phyloP scores from a whole-genome alignment of 2,113 vertebrate species.

The Xiphophorus couchianus region DNA sequence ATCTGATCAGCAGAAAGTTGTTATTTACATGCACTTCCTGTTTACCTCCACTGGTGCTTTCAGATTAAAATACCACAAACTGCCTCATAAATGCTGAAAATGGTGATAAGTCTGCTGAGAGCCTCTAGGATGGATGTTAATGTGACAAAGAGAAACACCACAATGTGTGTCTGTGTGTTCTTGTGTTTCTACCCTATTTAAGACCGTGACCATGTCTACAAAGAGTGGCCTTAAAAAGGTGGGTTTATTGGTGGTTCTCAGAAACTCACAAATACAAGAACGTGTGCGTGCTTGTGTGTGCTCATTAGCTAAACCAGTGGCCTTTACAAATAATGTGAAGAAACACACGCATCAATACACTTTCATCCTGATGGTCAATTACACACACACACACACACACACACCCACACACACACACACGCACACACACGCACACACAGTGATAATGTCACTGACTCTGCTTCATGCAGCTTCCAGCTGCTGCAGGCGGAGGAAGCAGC shows the following conservation, averaged over 20 bases:
- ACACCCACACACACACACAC: no score
- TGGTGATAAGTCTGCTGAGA: neutral
- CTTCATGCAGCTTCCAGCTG: constrained; percentile 23
- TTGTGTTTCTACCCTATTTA: no score
- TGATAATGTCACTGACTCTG: constrained; percentile 19
- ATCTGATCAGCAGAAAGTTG: neutral
- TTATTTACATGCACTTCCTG: neutral
- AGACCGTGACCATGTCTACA: no score
- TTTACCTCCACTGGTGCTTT: neutral
- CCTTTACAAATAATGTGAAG: constrained; percentile 43
- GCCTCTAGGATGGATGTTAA: neutral
- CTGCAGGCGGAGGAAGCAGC: neutral
- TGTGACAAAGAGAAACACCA: neutral
- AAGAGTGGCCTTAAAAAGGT: no score
- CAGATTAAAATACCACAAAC: neutral
- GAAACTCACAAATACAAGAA: no score
- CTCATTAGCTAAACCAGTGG: constrained; percentile 51
- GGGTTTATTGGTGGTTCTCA: no score
- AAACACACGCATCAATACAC: constrained; percentile 22
- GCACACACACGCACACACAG: no score
- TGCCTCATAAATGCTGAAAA: neutral
- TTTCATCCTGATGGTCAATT: constrained; percentile 16
- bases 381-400: constrained; percentile 5
- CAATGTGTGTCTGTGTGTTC: neutral
- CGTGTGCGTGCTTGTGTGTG: constrained; percentile 11